Conservation (phyloP, 2,888 invertebrate species). For the Nemotelus nigrinus region DNA sequence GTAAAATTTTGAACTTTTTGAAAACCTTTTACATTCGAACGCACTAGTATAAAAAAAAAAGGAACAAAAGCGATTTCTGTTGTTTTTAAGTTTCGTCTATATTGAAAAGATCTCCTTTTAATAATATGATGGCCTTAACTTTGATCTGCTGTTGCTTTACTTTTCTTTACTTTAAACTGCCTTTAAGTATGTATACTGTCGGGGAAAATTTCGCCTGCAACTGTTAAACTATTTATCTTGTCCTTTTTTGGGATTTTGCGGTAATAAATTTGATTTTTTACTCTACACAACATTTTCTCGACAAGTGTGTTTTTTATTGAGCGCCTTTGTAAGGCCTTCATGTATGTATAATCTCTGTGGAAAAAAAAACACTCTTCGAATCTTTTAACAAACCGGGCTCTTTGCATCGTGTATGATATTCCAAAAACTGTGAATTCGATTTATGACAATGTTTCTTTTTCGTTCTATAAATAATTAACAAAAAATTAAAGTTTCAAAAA, state of each 20-base stretch:
- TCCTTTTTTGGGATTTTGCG: background rate
- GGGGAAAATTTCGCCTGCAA: slow-evolving; percentile 1
- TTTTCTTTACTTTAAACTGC: background rate
- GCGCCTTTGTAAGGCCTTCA: background rate
- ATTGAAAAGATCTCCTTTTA: slow-evolving; percentile 30
- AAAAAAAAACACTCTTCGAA: slow-evolving; percentile 5
- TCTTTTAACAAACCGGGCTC: background rate
- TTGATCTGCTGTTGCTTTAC: slow-evolving; percentile 17
- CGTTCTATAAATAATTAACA: slow-evolving; percentile 41
- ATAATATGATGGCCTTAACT: slow-evolving; percentile 24
- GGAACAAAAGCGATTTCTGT: background rate
- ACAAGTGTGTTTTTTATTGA: background rate
- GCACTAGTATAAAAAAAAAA: slow-evolving; percentile 6
- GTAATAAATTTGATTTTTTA: background rate
- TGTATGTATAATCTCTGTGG: background rate
- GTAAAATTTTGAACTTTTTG: background rate
- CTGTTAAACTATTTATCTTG: slow-evolving; percentile 11
- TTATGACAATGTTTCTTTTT: slow-evolving; percentile 3
- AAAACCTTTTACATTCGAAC: background rate
- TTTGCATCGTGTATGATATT: background rate
- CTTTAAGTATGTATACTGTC: slow-evolving; percentile 9
- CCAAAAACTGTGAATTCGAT: background rate
- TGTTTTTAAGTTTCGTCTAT: slow-evolving; percentile 33
- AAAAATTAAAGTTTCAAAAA: slow-evolving; percentile 35
- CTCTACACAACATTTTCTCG: slow-evolving; percentile 21